Evolutionary conservation across 2,113 vertebrate genomes (phyloP), one percentile per base, ranked within the genome.

Genomic region (Carassius gibelio): DNA sequence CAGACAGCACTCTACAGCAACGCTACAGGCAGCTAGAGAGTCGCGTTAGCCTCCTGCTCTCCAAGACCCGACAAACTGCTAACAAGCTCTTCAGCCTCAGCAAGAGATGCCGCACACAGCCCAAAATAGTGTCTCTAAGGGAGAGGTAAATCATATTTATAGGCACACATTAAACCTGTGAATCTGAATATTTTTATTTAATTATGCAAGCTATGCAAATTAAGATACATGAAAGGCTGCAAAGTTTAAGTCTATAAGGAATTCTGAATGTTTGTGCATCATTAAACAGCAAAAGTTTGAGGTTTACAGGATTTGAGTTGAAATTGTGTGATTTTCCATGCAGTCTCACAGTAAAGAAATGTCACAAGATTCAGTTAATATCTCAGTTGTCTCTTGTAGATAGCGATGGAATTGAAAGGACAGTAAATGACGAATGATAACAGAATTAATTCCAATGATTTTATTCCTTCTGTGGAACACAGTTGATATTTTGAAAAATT

Each of bases 1-100:
- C 82, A 50, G 94, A 96, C 64, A 88, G 86, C 50, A 89, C 83
- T 80, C 89, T 96, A 83, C 92, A 93, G 34, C 93, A 94, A 85
- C 94, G 93, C 87, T 94, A 95, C 88, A 90, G 93, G 87, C 94
- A 95, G 87, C 92, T 96, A 84, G 94, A 95, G 89, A 89, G 91
- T 74, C 89, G 86, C 8, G 89, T 90, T 87, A 86, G 87, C 85
- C 93, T 90, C 91, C 93, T 96, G 80, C 81, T 93, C 81, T 77
- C 87, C 88, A 96, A 94, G 90, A 93, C 93, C 19, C 93, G 84
- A 7, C 93, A 91, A 86, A 88, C 90, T 10, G 83, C 94, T 88
- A 94, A 93, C 91, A 95, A 93, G 92, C 93, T 95, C 92, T 95
- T 95, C 91, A 93, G 90, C 88, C 94, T 95, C 38, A 95, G 94